Conservation (phyloP, 1,140 invertebrate genomes). For the Aricia agestis region DNA sequence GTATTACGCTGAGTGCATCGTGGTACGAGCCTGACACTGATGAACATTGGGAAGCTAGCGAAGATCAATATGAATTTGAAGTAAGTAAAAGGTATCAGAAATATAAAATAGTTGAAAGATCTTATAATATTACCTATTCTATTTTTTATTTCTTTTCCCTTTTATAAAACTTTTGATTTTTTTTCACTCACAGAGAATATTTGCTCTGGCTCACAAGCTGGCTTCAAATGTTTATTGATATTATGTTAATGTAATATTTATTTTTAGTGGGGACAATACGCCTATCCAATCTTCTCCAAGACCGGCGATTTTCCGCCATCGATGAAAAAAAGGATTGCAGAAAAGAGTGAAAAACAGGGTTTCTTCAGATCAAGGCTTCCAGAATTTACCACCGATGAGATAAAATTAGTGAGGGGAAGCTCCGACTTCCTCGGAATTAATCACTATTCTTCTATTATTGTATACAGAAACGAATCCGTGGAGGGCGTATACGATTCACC, state of each 20-base stretch:
- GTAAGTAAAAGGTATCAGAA: conserved; percentile 27
- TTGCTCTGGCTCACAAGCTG: too few relatives aligned
- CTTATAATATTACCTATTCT: too few relatives aligned
- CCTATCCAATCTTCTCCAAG: conserved; percentile 76
- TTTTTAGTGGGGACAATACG: conserved; percentile 50
- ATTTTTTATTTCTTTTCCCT: too few relatives aligned
- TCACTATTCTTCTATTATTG: conserved; percentile 69
- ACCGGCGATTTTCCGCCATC: conserved; percentile 77
- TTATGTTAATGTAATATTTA: background rate
- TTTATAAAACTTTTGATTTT: too few relatives aligned
- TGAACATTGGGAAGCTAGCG: conserved; percentile 69
- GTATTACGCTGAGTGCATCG: conserved; percentile 70
- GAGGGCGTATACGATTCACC: conserved; percentile 29
- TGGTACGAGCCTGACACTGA: conserved; percentile 68
- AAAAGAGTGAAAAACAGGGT: conserved; percentile 70
- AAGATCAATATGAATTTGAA: conserved; percentile 68
- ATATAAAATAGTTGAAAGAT: too few relatives aligned
- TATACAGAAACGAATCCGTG: conserved; percentile 44
- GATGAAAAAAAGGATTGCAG: conserved; percentile 73
- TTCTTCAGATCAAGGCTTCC: conserved; percentile 61
- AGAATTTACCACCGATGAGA: conserved; percentile 53
- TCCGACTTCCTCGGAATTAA: conserved; percentile 80
- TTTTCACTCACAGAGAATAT: too few relatives aligned
- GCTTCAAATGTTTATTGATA: too few relatives aligned
- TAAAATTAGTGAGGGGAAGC: conserved; percentile 49